Conservation (phyloP, 1,140 invertebrate genomes). For the Zaprionus vittiger region DNA sequence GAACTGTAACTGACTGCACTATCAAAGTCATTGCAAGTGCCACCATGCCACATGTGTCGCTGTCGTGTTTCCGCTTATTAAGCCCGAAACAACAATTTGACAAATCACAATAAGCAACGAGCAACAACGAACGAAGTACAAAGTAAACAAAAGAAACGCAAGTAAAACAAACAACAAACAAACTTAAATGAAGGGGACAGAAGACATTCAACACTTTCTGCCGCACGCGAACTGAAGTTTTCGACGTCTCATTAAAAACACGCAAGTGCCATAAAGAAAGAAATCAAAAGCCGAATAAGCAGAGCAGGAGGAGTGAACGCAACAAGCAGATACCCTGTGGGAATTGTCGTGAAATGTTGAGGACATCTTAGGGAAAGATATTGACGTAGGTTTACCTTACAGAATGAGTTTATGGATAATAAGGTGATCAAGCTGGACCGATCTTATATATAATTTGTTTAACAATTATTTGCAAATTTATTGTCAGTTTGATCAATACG, state of each 20-base stretch:
- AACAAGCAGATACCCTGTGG: not conserved
- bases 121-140: constrained; percentile 4
- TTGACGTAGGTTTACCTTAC: too few species aligned
- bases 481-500: too few species aligned
- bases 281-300: constrained; percentile 28
- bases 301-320: not conserved
- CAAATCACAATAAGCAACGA: constrained; percentile 30
- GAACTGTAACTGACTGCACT: constrained; percentile 4
- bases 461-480: too few species aligned
- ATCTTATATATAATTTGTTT: too few species aligned
- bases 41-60: constrained; percentile 20
- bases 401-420: not conserved
- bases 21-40: constrained; percentile 21
- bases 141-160: constrained; percentile 9
- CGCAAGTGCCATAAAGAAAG: constrained; percentile 50
- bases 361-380: not conserved
- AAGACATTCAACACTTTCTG: constrained; percentile 72
- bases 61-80: constrained; percentile 64
- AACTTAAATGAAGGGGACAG: constrained; percentile 13
- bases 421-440: not conserved
- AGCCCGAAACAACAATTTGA: constrained; percentile 38
- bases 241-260: constrained; percentile 64
- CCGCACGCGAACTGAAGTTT: constrained; percentile 53
- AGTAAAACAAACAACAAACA: constrained; percentile 9
- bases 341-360: not conserved